Evolutionary conservation across 1,140 invertebrate species (phyloP), one percentile per base, ranked within the genome.

Genomic region (Bradysia coprophila): DNA sequence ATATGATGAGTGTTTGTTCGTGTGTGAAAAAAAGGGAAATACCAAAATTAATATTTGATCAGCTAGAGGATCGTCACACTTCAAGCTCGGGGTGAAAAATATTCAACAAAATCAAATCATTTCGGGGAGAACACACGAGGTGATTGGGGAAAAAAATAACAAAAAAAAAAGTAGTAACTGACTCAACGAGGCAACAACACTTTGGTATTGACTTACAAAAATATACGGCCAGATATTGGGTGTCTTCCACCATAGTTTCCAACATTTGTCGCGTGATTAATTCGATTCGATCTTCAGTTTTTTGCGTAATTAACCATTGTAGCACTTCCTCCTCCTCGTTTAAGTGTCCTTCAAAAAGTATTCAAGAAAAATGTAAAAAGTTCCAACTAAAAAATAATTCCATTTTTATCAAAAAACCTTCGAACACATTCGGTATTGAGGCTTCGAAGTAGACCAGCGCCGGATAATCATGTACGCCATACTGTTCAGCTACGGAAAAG

Each of bases 211-310:
- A 70, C 77, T 77, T 70, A 88, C 83, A 91, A 55, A 92, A 91
- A 59, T 90, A 91, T 1, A 92, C 87, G 6, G 86, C 87, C 28
- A 94, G 65, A 57, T 94, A 94, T 60, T 93, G 86, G 0, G 83
- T 85, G 46, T 91, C 84, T 58, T 89, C 81, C 4, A 95, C 81
- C 65, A 90, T 78, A 19, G 78, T 73, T 58, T 94, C 90, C 10
- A 95, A 63, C 83, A 94, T 91, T 4, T 83, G 76, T 53, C 88
- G 66, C n/a, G 90, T 94, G 38, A 95, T 89, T 3, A 91, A 63
- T 65, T 95, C 90, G 48, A 94, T 93, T 22, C 88, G 70, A 62
- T 92, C 87, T 64, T 94, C 89, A 0, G 85, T 91, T 63, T 82
- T 85, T 61, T 94, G 88, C 22, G 84, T 85, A 20, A 92, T 86